Percentiles rank a stretch among this genome's conserved stretches.
Conservation (phyloP, 1,140 invertebrate species). For the Drosophila subpulchrella region DNA sequence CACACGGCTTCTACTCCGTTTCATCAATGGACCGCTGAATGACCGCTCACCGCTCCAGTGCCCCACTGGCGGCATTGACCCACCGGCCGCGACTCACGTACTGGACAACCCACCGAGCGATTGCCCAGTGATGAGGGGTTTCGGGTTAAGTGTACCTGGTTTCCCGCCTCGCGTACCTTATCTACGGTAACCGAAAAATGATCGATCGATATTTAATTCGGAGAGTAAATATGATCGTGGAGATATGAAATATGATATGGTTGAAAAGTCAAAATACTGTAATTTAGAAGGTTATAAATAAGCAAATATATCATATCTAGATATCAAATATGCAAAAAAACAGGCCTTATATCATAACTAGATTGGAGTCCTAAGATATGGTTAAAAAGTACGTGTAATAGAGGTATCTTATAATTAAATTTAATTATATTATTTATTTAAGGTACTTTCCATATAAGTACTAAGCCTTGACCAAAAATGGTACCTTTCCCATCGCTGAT, state of each 20-base stretch:
- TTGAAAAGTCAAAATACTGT: no score
- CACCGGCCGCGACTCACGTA: constrained; percentile 34
- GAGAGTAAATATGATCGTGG: background rate
- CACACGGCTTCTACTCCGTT: constrained; percentile 42
- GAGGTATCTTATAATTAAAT: no score
- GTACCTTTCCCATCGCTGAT: background rate
- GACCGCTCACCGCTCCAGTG: constrained; percentile 21
- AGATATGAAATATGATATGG: no score
- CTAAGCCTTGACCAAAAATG: background rate
- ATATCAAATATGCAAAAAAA: no score
- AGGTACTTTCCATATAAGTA: background rate
- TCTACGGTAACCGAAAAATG: background rate
- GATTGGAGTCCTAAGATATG: no score
- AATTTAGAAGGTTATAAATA: no score
- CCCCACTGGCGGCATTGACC: constrained; percentile 49
- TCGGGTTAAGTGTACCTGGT: constrained; percentile 9
- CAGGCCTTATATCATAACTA: no score
- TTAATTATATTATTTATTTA: no score
- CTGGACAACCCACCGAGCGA: constrained; percentile 7
- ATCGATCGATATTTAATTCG: background rate
- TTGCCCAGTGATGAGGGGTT: constrained; percentile 7
- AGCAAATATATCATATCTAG: no score
- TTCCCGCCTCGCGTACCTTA: constrained; percentile 10
- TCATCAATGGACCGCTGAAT: constrained; percentile 49
- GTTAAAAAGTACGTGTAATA: no score